Evolutionary conservation across 2,888 invertebrate genomes (phyloP), one percentile per base, ranked within the genome.

Genomic region (Drosophila prostipennis): DNA sequence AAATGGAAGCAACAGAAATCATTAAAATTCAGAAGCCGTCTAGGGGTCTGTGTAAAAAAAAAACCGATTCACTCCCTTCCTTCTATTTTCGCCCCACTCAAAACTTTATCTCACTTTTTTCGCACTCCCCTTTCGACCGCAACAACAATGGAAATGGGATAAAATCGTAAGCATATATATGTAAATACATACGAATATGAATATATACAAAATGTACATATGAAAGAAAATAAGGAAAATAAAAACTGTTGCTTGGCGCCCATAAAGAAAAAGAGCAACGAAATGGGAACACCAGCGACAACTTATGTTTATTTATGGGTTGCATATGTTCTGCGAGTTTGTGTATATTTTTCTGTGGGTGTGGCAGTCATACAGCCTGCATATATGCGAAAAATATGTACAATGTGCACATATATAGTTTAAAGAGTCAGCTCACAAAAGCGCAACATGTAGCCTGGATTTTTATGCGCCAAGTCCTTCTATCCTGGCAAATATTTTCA

Each of bases 231-330:
- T 58, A 46, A 39, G 36, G 40, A 57, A 52, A 52, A 71, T 56
- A 59, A 59, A 78, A 77, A 72, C 79, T 77, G 75, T 77, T 79
- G 77, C 80, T 73, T 68, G 71, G 63, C 64, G 69, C 49, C 55
- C 37, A 72, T 58, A 69, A 64, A 67, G 49, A 54, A 61, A 29
- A 46, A 57, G 55, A 48, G 42, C 53, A 42, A 59, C 58, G 54
- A 74, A 72, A 72, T 60, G 72, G 63, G 54, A 72, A 55, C 68
- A 56, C 52, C 60, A 64, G 76, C 77, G 85, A 69, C 76, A 81
- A 78, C 85, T 82, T 81, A 76, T 81, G 85, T 79, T 82, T 85
- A 81, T 85, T 81, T 79, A 81, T 81, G 72, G 79, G 63, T 37
- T 69, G 61, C 82, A 85, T 81, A 85, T 82, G 81, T 61, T 74